These are phyloP conservation scores for Cuniculus paca DNA, from an alignment of 2,797 vertebrate genomes.

Conservation along the genomic window DNA sequence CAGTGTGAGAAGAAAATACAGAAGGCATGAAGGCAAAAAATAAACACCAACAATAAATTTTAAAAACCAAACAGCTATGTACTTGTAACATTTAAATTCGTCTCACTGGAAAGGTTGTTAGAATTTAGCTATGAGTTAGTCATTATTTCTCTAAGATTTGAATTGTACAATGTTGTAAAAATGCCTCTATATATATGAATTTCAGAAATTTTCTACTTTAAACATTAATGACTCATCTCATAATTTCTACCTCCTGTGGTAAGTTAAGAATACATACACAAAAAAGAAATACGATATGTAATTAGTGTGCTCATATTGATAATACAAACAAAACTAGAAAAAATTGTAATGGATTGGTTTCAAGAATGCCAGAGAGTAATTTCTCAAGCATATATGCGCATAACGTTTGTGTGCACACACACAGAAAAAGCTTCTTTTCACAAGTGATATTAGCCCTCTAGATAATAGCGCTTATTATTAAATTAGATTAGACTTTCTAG, in stretches of 20 bases:
- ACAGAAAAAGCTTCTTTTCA: background rate
- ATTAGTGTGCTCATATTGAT: background rate
- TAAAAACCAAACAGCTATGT: background rate
- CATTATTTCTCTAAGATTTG: background rate
- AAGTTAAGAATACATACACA: background rate
- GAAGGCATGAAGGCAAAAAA: slow-evolving; percentile 30
- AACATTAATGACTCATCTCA: background rate
- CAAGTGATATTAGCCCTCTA: background rate
- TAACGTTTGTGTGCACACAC: rapidly evolving
- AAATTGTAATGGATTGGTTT: background rate
- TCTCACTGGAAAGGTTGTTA: background rate
- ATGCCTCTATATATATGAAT: background rate
- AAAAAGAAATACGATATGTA: background rate
- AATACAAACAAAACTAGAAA: background rate
- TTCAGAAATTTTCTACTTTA: slow-evolving; percentile 27
- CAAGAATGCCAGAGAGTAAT: background rate
- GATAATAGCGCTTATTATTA: background rate
- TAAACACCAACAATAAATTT: slow-evolving; percentile 24
- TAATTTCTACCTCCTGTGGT: background rate
- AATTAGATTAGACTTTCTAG: background rate
- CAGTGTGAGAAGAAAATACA: slow-evolving; percentile 43
- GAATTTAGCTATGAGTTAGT: slow-evolving; percentile 20
- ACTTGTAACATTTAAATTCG: slow-evolving; percentile 27
- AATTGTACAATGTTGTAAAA: background rate
- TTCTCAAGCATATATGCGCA: background rate